phyloP scores from a whole-genome alignment of 2,888 invertebrate species.

The Minunthozetes semirufus region DNA sequence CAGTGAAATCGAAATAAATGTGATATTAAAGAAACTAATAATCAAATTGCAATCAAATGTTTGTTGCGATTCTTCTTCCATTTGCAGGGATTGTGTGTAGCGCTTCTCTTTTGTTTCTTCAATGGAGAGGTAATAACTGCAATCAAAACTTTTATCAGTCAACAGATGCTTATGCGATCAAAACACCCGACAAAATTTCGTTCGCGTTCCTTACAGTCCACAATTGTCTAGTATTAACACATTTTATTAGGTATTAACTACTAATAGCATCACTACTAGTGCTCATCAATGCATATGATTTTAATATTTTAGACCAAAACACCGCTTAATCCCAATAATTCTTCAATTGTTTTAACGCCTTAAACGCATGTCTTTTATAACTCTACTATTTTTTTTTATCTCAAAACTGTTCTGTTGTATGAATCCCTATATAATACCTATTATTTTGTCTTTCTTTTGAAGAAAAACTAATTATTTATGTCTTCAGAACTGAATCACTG shows the following conservation, averaged over 20 bases:
- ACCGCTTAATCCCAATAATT: too few species aligned
- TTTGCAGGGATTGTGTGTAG: slow-evolving; percentile 80
- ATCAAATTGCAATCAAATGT: slow-evolving; percentile 27
- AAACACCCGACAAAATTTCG: slow-evolving; percentile 25
- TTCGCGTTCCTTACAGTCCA: slow-evolving; percentile 27
- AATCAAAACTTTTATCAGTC: slow-evolving; percentile 26
- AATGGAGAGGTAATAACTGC: slow-evolving; percentile 71
- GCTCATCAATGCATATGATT: background rate
- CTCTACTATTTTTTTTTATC: too few species aligned
- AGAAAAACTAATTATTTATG: too few species aligned
- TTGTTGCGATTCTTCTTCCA: slow-evolving; percentile 10
- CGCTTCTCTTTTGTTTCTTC: slow-evolving; percentile 85
- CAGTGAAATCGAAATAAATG: slow-evolving; percentile 12
- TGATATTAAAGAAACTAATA: background rate
- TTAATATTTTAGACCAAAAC: background rate
- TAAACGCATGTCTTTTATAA: too few species aligned
- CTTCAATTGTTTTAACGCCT: too few species aligned
- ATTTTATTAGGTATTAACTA: slow-evolving; percentile 21
- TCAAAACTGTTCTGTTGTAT: too few species aligned
- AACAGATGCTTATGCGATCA: slow-evolving; percentile 31
- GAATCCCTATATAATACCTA: too few species aligned
- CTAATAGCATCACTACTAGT: slow-evolving; percentile 17
- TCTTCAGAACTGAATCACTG: too few species aligned
- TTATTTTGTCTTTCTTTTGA: too few species aligned
- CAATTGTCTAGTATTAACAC: slow-evolving; percentile 31